A percentile compares a stretch with the other conserved stretches of the same genome.
Evolutionary conservation across 2,888 invertebrate genomes (phyloP).

Genomic region (Drosophila buzzatii): DNA sequence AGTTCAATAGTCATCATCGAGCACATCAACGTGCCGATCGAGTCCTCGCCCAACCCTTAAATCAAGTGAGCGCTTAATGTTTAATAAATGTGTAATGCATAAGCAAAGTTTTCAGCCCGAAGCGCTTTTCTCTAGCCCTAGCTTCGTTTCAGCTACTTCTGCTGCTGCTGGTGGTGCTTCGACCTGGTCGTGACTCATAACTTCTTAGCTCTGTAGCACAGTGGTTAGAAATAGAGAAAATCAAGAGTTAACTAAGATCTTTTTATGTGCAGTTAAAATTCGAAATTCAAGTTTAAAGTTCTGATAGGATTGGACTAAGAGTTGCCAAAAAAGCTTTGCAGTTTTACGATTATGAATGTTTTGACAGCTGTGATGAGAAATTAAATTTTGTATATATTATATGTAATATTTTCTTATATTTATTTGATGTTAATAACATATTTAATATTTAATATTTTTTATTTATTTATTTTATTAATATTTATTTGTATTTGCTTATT

Average conservation of each 20-base stretch:
- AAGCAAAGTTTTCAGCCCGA: slow-evolving; percentile 73
- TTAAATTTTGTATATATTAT: too few relatives aligned
- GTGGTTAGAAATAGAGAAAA: slow-evolving; percentile 27
- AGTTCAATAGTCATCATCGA: slow-evolving; percentile 80
- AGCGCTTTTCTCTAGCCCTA: slow-evolving; percentile 40
- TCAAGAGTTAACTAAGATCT: neutral
- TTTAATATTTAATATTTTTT: too few relatives aligned
- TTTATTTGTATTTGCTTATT: too few relatives aligned
- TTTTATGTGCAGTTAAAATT: neutral
- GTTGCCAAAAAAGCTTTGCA: too few relatives aligned
- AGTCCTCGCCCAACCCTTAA: slow-evolving; percentile 63
- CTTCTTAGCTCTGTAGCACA: slow-evolving; percentile 60
- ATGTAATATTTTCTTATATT: too few relatives aligned
- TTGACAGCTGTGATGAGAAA: too few relatives aligned
- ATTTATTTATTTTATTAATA: too few relatives aligned
- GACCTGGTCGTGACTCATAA: slow-evolving; percentile 65
- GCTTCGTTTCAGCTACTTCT: slow-evolving; percentile 14
- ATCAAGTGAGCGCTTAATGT: slow-evolving; percentile 72
- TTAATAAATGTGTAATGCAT: slow-evolving; percentile 79
- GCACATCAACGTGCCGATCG: slow-evolving; percentile 77
- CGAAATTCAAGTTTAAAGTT: too few relatives aligned
- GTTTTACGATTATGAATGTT: too few relatives aligned
- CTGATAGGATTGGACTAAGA: too few relatives aligned
- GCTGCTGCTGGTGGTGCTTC: slow-evolving; percentile 43
- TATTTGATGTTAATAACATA: too few relatives aligned